Evolutionary conservation across 35 echinoderm and acorn worm species (phyloP), one percentile per base, ranked within the genome.

Genomic region (Lytechinus pictus): DNA sequence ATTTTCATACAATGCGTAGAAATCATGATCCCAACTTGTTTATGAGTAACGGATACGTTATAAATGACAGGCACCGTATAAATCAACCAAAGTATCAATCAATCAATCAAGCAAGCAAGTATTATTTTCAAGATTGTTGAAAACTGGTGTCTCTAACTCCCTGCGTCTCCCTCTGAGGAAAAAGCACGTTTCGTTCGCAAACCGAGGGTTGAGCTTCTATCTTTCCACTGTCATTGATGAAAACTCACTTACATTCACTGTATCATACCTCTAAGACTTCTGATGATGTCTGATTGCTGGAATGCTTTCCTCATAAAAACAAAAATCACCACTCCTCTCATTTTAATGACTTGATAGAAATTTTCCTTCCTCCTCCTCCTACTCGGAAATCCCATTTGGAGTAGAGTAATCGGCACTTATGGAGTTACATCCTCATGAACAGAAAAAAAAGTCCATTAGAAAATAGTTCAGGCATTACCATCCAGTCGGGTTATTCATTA

Each of bases 21-120:
- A 79, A 7, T 79, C 66, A 16, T 79, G 66, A 79, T 79, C 21
- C 66, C 19, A 79, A 4, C n/a, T n/a, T 7, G 4, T 79, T 5
- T 24, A 79, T 79, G 6, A 8, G 19, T 24, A n/a, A 8, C 21
- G 66, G 19, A 79, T 79, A 16, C 66, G 6, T 44, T 24, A 79
- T 79, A n/a, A 79, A n/a, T 79, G 19, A 79, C 66, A 79, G 66
- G 66, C 66, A 79, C 66, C 52, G 9, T 90, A 54, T 90, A 90
- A 87, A 90, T 90, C 9, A 90, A 90, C 52, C 88, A 90, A 90
- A 51, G 5, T 44, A 89, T 89, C 87, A 89, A 89, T 89, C 87
- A 89, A 89, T 28, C 1, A 58, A 58, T 8, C 55, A 11, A 57
- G 5, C 56, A 58, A 10, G 56, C 9, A 58, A 11, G 56, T 10